Base-by-base conservation (phyloP, 2,888 invertebrate species). In the Stenchaetothrips biformis region DNA sequence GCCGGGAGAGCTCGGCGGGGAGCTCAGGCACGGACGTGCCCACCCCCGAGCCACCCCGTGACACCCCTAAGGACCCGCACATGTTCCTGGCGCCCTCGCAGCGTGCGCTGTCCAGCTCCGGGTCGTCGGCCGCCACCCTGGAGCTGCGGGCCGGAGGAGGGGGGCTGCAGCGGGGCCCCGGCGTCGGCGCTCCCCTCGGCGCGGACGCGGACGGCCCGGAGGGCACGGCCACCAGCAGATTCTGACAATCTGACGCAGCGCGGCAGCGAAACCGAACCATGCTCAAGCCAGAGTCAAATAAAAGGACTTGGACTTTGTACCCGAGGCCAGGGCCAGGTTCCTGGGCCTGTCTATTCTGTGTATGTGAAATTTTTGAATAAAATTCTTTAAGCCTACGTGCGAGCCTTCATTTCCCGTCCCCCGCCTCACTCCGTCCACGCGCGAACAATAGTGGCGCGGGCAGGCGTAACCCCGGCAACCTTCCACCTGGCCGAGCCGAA, bases 71-170 rank as follows among this genome's bases (percentile, higher is more conserved):
- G 25, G 67, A 74, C 67, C 67, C 67, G 67, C 67, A 67, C 67
- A 67, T 74, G 67, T 74, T 74, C 67, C 67, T 74, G 67, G 67
- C 67, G 67, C 67, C 67, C 21, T 74, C 67, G 67, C 67, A 74
- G 67, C 67, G 67, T 25, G 25, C 21, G 21, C 21, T 25, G 67
- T 21, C 25, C 21, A 21, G 67, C 67, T 21, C 67, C 67, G 67
- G 67, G 21, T 25, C 67, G 7, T 59, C 59, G 0, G 59, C 13
- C 59, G 16, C 59, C 59, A 13, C 59, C 59, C 16, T 59, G 59
- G 59, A 59, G 59, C 59, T 59, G 13, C 53, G 53, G 53, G 67
- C 25, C 7, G 67, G 67, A 11, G 67, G 67, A 7, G 67, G 67
- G 21, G 67, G 59, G 59, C 59, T 59, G 67, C 67, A 21, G 67